phyloP scores from a whole-genome alignment of 2,797 vertebrate species.

The Danio albolineatus region DNA sequence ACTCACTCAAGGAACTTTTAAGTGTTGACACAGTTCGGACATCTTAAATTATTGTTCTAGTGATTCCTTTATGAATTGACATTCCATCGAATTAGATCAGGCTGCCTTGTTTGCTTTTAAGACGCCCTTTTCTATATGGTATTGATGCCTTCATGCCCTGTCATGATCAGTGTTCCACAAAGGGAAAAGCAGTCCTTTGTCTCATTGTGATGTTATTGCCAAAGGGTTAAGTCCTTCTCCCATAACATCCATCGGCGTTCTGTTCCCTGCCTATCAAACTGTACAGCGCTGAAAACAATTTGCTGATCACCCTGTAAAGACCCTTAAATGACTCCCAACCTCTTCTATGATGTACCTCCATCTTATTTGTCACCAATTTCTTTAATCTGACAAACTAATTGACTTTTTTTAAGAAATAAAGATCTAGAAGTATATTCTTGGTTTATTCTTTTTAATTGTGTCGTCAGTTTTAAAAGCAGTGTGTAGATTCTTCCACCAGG shows the following conservation, averaged over 20 bases:
- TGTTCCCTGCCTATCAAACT: slow-evolving; percentile 16
- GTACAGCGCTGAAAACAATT: slow-evolving; percentile 20
- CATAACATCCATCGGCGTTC: slow-evolving; percentile 42
- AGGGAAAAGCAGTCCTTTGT: slow-evolving; percentile 4
- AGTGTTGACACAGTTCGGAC: slow-evolving; percentile 48
- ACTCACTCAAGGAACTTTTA: slow-evolving; percentile 37
- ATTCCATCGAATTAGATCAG: slow-evolving; percentile 51
- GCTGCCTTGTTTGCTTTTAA: slow-evolving; percentile 38
- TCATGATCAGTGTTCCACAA: slow-evolving; percentile 25
- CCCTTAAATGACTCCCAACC: slow-evolving; percentile 54
- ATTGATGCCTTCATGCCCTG: slow-evolving; percentile 35
- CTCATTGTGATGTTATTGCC: slow-evolving; percentile 62
- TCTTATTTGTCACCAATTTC: slow-evolving; percentile 77
- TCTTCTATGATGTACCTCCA: slow-evolving; percentile 69
- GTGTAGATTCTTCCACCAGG: background rate
- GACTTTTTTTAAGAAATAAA: slow-evolving; percentile 83
- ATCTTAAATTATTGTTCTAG: slow-evolving; percentile 49
- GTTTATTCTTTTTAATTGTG: background rate
- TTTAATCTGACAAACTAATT: slow-evolving; percentile 80
- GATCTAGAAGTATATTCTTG: slow-evolving; percentile 67
- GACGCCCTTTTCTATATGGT: slow-evolving; percentile 28
- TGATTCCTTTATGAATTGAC: slow-evolving; percentile 43
- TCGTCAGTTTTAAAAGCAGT: background rate
- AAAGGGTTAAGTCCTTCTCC: slow-evolving; percentile 60
- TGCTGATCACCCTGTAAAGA: slow-evolving; percentile 24